Base-by-base conservation (phyloP, 2,888 invertebrate genomes). In the Hirtodrosophila cameraria region DNA sequence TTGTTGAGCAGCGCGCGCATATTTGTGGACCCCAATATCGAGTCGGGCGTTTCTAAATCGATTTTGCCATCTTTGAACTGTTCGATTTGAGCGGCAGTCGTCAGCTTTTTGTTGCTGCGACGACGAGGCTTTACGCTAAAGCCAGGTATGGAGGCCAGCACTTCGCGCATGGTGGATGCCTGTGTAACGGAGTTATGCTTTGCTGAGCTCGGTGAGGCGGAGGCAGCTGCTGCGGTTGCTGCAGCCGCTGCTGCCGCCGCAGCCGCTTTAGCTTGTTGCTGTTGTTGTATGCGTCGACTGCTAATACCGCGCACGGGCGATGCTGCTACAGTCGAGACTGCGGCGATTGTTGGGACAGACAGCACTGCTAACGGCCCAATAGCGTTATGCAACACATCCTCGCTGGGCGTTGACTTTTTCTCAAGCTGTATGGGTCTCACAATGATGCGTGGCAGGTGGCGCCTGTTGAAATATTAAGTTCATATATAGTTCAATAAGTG, bases 11-110 rank as follows among this genome's bases (percentile, higher is more conserved):
- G 92, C 68, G 96, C 94, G 89, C 97, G 93, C 75, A 99, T 93
- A 92, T 98, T 98, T 39, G 97, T 97, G 89, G 96, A 96, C 49
- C 97, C 96, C 89, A 99, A 93, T 88, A 99, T 97, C 48, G 98
- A 98, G 89, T 98, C 97, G 13, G 98, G 97, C 33, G 98, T 97
- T 92, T 98, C 97, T 85, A 99, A 92, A 91, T 99, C 98, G 75
- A 99, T 96, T 89, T 96, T 96, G 48, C 98, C 97, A 92, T 97
- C 97, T 91, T 96, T 95, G 33, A 96, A 96, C 92, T 97, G 96
- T 88, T 97, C 97, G 69, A 98, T 92, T 91, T 98, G 97, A 69
- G 97, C 97, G 36, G 97, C 97, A 63, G 96, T 95, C 28, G 97
- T 97, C 75, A 97, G 91, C 90, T 96, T 96, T 89, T 97, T 96